phyloP scores from a whole-genome alignment of 1,140 invertebrate species.

The Drosophila orosa region DNA sequence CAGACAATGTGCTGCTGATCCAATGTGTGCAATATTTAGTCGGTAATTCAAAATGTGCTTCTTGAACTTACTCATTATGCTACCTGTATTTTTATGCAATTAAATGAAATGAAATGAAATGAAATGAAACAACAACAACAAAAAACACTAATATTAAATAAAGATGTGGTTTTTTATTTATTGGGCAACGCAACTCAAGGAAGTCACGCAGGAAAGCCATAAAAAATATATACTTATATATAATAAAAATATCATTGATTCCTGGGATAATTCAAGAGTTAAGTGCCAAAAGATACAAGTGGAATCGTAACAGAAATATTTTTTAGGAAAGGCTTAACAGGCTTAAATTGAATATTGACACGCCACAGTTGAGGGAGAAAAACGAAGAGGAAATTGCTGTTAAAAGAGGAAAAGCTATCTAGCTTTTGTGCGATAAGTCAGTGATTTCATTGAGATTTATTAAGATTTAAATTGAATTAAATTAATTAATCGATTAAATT shows the following conservation, averaged over 20 bases:
- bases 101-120: slow-evolving; percentile 41
- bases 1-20: slow-evolving; percentile 48
- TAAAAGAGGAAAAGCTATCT: not conserved
- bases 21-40: slow-evolving; percentile 53
- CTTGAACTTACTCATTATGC: slow-evolving; percentile 28
- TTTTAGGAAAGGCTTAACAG: slow-evolving; percentile 13
- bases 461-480: not conserved
- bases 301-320: not conserved
- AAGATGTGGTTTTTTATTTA: not conserved
- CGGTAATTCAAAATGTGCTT: slow-evolving; percentile 51
- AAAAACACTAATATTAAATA: slow-evolving; percentile 23
- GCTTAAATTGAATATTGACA: slow-evolving; percentile 25
- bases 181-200: slow-evolving; percentile 27
- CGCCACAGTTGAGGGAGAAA: slow-evolving; percentile 31
- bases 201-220: slow-evolving; percentile 58
- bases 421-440: not conserved
- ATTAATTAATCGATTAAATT: no score
- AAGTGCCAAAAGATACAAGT: slow-evolving; percentile 27
- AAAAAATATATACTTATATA: no score
- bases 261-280: slow-evolving; percentile 40
- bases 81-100: slow-evolving; percentile 58
- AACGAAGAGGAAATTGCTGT: slow-evolving; percentile 23
- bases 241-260: slow-evolving; percentile 50
- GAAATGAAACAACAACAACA: no score
- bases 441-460: not conserved